Base-by-base conservation (phyloP, 2,888 invertebrate species). In the Acleris laterana region DNA sequence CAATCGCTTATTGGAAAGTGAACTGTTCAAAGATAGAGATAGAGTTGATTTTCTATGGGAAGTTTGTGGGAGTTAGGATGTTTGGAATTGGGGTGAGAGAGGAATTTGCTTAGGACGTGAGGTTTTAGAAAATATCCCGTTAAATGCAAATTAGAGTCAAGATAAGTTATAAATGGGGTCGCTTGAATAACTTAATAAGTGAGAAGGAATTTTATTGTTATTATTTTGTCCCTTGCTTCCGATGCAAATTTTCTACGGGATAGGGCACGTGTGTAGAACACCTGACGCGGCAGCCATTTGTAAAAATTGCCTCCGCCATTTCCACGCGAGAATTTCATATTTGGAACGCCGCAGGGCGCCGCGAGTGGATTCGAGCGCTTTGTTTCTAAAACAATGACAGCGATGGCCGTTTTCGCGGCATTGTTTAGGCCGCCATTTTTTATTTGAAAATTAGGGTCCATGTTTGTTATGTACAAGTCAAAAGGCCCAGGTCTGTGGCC, bases 251-350 rank as follows among this genome's bases (percentile, higher is more conserved):
- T 17, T n/a, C 9, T 9, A 13, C 56, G 19, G 61, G 19, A 17
- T 53, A n/a, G 59, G 59, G 53, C 74, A 70, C 70, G 73, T 68
- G 74, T 68, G 64, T 68, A 82, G 78, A 82, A 82, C 81, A 85
- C 84, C 83, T 72, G 80, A 76, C 79, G 79, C 85, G 90, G 90
- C 91, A 87, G 92, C 91, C 92, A 91, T 91, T 91, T 92, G 89
- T 89, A 92, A 91, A 90, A 90, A 90, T 90, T 90, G 85, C 89
- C 91, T 89, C 85, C 92, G 90, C 91, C 92, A 91, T 90, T 92
- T 92, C 83, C 88, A 76, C 85, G 88, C 89, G 90, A 83, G 88
- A 89, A 90, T 89, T 90, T 90, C 89, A 90, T 90, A 91, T 91
- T 90, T 87, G 85, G 83, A 85, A 82, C 89, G 87, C 80, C 85